A percentile compares a stretch with the other conserved stretches of the same genome.
These are phyloP conservation scores for Hesperia comma DNA, from an alignment of 2,888 invertebrate species.

Conservation along the genomic window DNA sequence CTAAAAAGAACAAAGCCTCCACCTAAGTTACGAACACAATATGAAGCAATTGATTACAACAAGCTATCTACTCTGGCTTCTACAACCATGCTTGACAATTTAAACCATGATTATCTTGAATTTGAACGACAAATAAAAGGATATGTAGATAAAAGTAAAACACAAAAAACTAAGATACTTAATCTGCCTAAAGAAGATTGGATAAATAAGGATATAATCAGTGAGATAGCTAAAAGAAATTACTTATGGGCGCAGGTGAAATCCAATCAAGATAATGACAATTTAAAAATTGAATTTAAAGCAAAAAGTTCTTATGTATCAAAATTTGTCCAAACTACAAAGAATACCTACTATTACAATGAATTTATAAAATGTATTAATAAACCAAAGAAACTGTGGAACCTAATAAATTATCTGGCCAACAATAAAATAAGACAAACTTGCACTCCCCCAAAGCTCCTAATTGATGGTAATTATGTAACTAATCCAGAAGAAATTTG, in stretches of 20 bases:
- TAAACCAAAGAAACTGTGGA: constrained; percentile 33
- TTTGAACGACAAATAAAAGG: not conserved
- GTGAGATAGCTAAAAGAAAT: constrained; percentile 14
- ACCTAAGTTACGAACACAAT: not conserved
- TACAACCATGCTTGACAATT: no score
- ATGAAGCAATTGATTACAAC: not conserved
- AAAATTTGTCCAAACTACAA: constrained; percentile 16
- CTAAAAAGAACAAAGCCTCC: not conserved
- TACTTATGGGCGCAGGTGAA: constrained; percentile 13
- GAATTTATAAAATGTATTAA: constrained; percentile 14
- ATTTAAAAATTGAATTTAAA: not conserved
- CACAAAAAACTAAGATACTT: not conserved
- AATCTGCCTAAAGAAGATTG: not conserved
- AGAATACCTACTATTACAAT: constrained; percentile 16
- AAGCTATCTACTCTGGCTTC: not conserved
- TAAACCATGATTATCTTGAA: no score
- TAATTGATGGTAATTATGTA: not conserved
- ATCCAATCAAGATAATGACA: constrained; percentile 3
- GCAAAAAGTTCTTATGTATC: not conserved
- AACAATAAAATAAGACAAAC: constrained; percentile 19
- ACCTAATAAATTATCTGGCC: constrained; percentile 11
- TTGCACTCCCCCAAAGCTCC: constrained; percentile 26
- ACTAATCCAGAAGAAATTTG: constrained; percentile 4
- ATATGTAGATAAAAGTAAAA: not conserved
- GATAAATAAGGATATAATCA: not conserved